A percentile compares a stretch with the other conserved stretches of the same genome.
These are phyloP conservation scores for Clarias batrachus DNA, from an alignment of 2,113 vertebrate genomes.

Conservation along the genomic window DNA sequence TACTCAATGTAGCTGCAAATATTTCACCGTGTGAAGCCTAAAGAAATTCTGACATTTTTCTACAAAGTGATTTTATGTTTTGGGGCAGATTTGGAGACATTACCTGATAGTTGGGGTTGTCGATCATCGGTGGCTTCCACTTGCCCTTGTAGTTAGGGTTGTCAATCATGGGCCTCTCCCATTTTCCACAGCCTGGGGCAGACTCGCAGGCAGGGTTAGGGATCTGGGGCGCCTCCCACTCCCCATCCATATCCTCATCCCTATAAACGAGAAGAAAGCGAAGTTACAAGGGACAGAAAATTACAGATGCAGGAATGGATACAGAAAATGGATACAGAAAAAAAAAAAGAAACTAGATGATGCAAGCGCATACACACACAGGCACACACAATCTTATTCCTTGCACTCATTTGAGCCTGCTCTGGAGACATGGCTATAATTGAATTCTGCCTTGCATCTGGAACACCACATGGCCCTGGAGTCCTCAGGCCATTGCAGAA, in stretches of 20 bases:
- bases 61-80: background rate
- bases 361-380: background rate
- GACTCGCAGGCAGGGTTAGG: slow-evolving; percentile 90
- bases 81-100: background rate
- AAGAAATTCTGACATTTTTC: background rate
- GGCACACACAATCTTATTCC: background rate
- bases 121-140: slow-evolving; percentile 97
- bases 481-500: slow-evolving; percentile 6
- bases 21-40: background rate
- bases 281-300: background rate
- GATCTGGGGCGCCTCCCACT: slow-evolving; percentile 96
- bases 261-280: slow-evolving; percentile 62
- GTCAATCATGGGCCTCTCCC: slow-evolving; percentile 90
- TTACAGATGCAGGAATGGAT: background rate
- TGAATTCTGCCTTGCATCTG: slow-evolving; percentile 42
- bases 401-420: background rate
- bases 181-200: slow-evolving; percentile 88
- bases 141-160: slow-evolving; percentile 98
- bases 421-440: slow-evolving; percentile 30
- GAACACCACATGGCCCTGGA: slow-evolving; percentile 20
- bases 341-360: background rate
- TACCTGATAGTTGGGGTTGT: slow-evolving; percentile 98
- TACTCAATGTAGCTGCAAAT: too few relatives aligned
- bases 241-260: slow-evolving; percentile 99
- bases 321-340: background rate